Evolutionary conservation across 1,140 invertebrate genomes (phyloP).

Genomic region (Camponotus pennsylvanicus): DNA sequence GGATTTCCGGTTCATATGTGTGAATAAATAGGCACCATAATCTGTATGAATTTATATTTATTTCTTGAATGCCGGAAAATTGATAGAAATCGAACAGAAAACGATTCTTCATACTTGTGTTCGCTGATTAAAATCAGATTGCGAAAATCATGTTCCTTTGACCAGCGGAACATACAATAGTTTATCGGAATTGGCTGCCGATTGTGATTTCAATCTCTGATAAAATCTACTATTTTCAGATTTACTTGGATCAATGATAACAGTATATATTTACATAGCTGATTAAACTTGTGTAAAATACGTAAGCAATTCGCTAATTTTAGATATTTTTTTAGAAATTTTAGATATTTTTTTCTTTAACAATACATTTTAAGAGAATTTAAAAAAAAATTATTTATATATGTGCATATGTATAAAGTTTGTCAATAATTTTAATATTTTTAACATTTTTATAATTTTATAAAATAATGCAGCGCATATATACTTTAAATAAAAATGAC

Average conservation of each 20-base stretch:
- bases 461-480: neutral
- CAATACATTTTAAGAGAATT: neutral
- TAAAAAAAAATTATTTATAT: neutral
- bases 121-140: slow-evolving; percentile 1
- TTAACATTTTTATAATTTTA: neutral
- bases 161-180: neutral
- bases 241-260: neutral
- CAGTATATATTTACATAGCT: slow-evolving; percentile 17
- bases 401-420: neutral
- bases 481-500: no score
- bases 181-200: neutral
- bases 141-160: slow-evolving; percentile 20
- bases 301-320: neutral
- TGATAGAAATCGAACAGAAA: neutral
- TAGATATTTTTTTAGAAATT: neutral
- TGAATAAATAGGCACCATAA: neutral
- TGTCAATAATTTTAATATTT: neutral
- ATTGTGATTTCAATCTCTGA: neutral
- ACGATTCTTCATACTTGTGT: neutral
- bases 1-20: neutral
- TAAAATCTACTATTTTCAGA: slow-evolving; percentile 41
- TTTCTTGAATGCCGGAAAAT: neutral
- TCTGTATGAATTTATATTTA: neutral
- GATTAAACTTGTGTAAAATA: neutral
- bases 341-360: neutral